Base-by-base conservation (phyloP, 1,140 invertebrate species). In the Drosophila parabipectinata region DNA sequence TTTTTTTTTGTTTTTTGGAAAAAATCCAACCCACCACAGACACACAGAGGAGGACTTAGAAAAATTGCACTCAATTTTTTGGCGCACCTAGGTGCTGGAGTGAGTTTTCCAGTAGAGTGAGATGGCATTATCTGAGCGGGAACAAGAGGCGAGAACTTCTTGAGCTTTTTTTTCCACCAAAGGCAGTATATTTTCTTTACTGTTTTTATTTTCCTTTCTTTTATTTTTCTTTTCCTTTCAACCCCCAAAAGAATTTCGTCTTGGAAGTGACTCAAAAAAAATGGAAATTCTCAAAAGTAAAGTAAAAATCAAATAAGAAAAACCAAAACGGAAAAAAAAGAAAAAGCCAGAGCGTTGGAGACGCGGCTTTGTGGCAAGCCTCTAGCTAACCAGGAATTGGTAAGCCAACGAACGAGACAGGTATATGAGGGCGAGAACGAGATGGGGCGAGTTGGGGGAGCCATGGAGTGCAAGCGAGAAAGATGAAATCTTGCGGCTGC, bases 401-500 rank as follows among this genome's bases (percentile, higher is more conserved):
- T 41, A 51, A 56, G 62, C 50, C 24, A 62, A 58, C 53, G 57
- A 34, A 55, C 57, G 59, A 48, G 62, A 67, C 28, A 60, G 39
- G 61, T 34, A 34, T 15, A 45, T 28, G 3, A 12, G 24, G 2
- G 58, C n/a, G 30, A 0, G 48, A 67, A 30, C 45, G 58, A 60
- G 66, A 37, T 12, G 32, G 53, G 4, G 54, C 44, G 32, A 32
- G 28, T 28, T 28, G 44, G 60, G 24, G 10, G n/a, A 54, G 39
- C 10, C 7, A 18, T 44, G 44, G 50, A n/a, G 71, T 52, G 50
- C 47, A 32, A 72, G 57, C 39, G 54, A 72, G 71, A 71, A 50
- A 62, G 82, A 58, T 87, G 62, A 85, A 82, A 71, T 79, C 74
- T 91, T 91, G 90, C 74, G 90, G 90, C 90, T 84, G 77, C 79